Percentiles rank a stretch among this genome's conserved stretches.
Conservation (phyloP, 2,888 invertebrate species). For the Lasioglossum vierecki region DNA sequence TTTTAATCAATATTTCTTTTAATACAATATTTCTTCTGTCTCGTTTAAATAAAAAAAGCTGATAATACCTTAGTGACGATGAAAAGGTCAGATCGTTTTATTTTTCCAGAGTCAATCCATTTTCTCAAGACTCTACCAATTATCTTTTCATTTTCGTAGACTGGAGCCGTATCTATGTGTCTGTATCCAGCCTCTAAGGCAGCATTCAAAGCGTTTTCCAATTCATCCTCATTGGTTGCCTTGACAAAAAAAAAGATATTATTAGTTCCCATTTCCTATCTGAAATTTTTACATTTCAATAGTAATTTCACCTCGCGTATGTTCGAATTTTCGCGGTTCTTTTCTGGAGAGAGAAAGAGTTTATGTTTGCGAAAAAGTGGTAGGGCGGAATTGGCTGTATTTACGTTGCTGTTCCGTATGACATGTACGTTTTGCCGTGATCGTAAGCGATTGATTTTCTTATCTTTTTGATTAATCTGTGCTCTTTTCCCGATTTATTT, state of each 20-base stretch:
- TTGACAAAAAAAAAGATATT: constrained; percentile 76
- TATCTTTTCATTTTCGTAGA: constrained; percentile 90
- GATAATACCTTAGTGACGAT: constrained; percentile 90
- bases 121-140: constrained; percentile 90
- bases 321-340: neutral
- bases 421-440: too few species aligned
- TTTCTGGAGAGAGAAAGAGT: neutral
- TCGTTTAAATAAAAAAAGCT: neutral
- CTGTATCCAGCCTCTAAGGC: constrained; percentile 92
- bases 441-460: too few species aligned
- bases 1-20: neutral
- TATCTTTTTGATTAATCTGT: too few species aligned
- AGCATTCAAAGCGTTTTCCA: constrained; percentile 88
- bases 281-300: neutral
- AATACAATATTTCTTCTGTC: too few species aligned
- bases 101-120: constrained; percentile 89
- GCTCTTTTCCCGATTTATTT: too few species aligned
- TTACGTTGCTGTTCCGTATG: too few species aligned
- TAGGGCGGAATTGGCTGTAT: too few species aligned
- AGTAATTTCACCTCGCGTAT: neutral
- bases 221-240: constrained; percentile 89
- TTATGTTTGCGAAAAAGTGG: too few species aligned
- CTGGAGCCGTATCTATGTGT: constrained; percentile 92
- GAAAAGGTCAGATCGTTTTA: constrained; percentile 91
- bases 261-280: neutral